phyloP scores from a whole-genome alignment of 2,113 vertebrate genomes.

The Chauna torquata region DNA sequence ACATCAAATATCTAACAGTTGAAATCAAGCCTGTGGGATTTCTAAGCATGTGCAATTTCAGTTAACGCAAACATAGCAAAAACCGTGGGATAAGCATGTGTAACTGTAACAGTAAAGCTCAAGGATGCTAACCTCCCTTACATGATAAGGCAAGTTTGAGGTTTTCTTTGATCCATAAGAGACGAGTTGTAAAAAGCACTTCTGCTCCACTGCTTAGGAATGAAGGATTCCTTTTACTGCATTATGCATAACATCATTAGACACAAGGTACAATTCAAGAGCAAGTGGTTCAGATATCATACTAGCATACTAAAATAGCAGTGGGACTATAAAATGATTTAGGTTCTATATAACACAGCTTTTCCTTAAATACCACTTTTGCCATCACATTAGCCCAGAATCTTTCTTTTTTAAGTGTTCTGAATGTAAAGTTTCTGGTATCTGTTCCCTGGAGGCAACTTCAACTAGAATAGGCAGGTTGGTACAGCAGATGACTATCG shows the following conservation, averaged over 20 bases:
- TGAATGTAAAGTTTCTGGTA: slow-evolving; percentile 65
- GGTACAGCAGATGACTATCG: slow-evolving; percentile 66
- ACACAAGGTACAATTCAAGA: slow-evolving; percentile 67
- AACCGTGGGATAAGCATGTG: background rate
- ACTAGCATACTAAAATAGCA: slow-evolving; percentile 66
- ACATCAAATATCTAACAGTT: background rate
- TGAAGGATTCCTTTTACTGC: slow-evolving; percentile 74
- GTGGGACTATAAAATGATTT: slow-evolving; percentile 64
- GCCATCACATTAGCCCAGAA: slow-evolving; percentile 17
- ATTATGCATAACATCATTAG: slow-evolving; percentile 78
- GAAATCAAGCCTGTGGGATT: background rate
- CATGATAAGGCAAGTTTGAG: slow-evolving; percentile 47
- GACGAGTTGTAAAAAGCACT: slow-evolving; percentile 54
- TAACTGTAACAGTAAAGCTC: slow-evolving; percentile 35
- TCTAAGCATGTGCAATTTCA: background rate
- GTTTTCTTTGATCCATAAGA: slow-evolving; percentile 72
- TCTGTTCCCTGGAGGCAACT: slow-evolving; percentile 66
- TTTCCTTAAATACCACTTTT: slow-evolving; percentile 65
- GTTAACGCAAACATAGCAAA: background rate
- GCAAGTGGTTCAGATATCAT: slow-evolving; percentile 63
- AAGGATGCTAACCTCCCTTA: slow-evolving; percentile 1
- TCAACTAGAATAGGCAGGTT: slow-evolving; percentile 58
- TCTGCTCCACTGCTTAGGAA: slow-evolving; percentile 56
- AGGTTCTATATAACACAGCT: slow-evolving; percentile 51
- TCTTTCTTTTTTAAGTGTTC: slow-evolving; percentile 66